Evolutionary conservation across 2,113 vertebrate genomes (phyloP), one percentile per base, ranked within the genome.

Genomic region (Microcebus tavaratra): DNA sequence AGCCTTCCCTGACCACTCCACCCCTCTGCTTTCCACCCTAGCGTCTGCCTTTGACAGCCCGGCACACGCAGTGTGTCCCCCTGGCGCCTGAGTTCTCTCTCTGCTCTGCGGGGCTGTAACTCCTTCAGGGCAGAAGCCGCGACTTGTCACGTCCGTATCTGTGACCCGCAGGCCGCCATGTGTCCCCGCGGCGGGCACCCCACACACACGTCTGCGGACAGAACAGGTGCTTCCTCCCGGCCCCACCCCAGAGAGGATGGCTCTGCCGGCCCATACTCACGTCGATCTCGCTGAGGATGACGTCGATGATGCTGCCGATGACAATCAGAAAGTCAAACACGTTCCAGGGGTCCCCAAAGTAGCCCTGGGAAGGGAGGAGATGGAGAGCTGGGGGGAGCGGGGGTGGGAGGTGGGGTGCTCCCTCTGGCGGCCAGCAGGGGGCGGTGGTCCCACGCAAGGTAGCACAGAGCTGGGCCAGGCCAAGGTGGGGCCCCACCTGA

Each of bases 301-400:
- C 99, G 0, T 99, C 99, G 2, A 99, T 99, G 78, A 99, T 99
- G 96, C 99, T 99, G 79, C 99, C 99, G 0, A 99, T 97, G 95
- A 99, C 99, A 6, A 99, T 99, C 48, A 99, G 98, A 98, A 99
- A 99, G 98, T 99, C 99, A 87, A 99, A 99, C 92, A 99, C 99
- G 0, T 99, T 99, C 99, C 99, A 99, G n/a, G 99, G 99, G 97
- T 99, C 99, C 94, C 99, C 99, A 0, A 99, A 99, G 97, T 99
- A 99, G 91, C 99, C 99, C 99, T 99, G 98, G 59, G 55, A 88
- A 91, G 61, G n/a, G 67, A 36, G n/a, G 63, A 13, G 42, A 91
- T 2, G 59, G 14, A 20, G 83, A 27, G 15, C 6, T 2, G 0
- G 81, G 23, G 4, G 4, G 9, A 95, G 91, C 50, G 9, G 14